Evolutionary conservation across 2,797 vertebrate species (phyloP).

Genomic region (Enteromius trimaculatus): DNA sequence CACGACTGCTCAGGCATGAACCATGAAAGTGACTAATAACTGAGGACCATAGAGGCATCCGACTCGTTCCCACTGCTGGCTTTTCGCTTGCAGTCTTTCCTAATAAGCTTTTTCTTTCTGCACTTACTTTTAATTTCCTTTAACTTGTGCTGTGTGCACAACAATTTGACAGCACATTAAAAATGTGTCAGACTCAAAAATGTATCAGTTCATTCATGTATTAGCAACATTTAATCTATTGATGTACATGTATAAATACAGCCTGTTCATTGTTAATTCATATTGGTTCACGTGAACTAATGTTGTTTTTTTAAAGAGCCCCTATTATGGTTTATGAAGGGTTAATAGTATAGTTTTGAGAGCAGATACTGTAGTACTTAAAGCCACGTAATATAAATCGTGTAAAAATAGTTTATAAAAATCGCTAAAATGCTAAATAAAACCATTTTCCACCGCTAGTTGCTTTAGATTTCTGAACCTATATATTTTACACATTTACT

Average conservation of each 20-base stretch:
- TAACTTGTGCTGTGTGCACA: not conserved
- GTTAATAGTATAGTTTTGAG: no score
- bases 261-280: no score
- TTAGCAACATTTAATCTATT: no score
- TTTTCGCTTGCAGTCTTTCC: not conserved
- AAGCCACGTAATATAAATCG: no score
- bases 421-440: not conserved
- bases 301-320: no score
- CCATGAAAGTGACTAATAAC: slow-evolving; percentile 21
- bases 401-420: not conserved
- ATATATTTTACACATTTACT: not conserved
- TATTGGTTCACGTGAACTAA: no score
- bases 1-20: slow-evolving; percentile 24
- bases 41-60: not conserved
- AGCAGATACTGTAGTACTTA: no score
- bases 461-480: not conserved
- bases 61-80: not conserved
- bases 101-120: slow-evolving; percentile 11
- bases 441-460: not conserved
- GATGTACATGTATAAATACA: no score
- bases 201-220: no score
- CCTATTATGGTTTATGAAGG: no score
- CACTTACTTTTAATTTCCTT: not conserved
- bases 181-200: not conserved
- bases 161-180: not conserved